Conservation (phyloP, 2,888 invertebrate species). For the Phrixothrix hirtus region DNA sequence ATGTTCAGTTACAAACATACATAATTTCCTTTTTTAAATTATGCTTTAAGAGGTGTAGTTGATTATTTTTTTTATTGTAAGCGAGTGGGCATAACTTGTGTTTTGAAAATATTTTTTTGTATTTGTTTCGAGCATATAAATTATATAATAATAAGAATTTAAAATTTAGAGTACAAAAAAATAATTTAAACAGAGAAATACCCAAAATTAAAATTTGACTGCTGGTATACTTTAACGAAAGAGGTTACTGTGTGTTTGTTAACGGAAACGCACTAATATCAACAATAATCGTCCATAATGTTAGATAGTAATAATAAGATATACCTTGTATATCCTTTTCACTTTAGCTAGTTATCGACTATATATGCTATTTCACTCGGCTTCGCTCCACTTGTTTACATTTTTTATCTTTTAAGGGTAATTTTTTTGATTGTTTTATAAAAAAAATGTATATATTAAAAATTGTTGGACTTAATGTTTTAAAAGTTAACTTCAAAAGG, state of each 20-base stretch:
- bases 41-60: conserved; percentile 5
- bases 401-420: no score
- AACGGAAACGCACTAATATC: conserved; percentile 43
- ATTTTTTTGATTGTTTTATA: no score
- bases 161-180: no score
- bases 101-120: no score
- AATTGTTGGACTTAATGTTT: conserved; percentile 11
- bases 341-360: conserved; percentile 45
- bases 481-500: no score
- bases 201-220: background rate
- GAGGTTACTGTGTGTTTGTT: conserved; percentile 21
- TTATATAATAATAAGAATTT: no score
- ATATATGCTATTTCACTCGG: conserved; percentile 33
- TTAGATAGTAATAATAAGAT: conserved; percentile 44
- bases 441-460: conserved; percentile 21
- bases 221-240: background rate
- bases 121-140: no score
- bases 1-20: conserved; percentile 25
- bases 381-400: conserved; percentile 24
- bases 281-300: conserved; percentile 55
- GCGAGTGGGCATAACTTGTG: background rate
- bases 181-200: no score
- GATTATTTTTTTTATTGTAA: background rate
- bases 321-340: conserved; percentile 38
- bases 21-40: conserved; percentile 6